Percentiles rank a stretch among this genome's conserved stretches.
phyloP scores from a whole-genome alignment of 2,888 invertebrate genomes.

The Altica lythri region DNA sequence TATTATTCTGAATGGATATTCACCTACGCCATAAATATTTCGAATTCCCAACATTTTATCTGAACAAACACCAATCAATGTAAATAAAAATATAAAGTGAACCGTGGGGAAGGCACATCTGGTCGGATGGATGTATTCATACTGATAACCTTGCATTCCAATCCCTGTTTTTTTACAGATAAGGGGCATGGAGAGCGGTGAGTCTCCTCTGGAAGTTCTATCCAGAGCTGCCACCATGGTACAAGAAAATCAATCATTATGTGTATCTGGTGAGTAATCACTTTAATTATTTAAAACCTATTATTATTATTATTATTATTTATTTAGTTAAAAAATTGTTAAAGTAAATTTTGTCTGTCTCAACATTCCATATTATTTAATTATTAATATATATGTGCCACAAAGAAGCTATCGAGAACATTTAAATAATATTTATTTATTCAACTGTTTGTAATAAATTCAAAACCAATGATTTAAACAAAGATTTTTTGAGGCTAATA shows the following conservation, averaged over 20 bases:
- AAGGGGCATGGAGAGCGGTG: slow-evolving; percentile 69
- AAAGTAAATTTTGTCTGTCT: no score
- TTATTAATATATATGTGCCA: no score
- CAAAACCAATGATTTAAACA: no score
- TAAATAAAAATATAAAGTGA: slow-evolving; percentile 4
- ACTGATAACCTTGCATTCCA: slow-evolving; percentile 35
- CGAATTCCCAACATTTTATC: slow-evolving; percentile 11
- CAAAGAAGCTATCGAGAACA: no score
- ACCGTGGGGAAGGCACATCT: background rate
- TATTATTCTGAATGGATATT: slow-evolving; percentile 8
- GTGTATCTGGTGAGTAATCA: slow-evolving; percentile 60
- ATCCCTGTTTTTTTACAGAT: slow-evolving; percentile 31
- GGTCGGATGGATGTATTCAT: background rate
- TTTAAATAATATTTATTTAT: no score
- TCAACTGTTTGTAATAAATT: no score
- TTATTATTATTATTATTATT: no score
- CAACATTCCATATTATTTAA: no score
- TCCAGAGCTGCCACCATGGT: slow-evolving; percentile 90
- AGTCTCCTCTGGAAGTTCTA: slow-evolving; percentile 84
- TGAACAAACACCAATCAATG: slow-evolving; percentile 2
- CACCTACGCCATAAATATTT: slow-evolving; percentile 19
- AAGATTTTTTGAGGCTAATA: no score
- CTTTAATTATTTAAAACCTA: no score
- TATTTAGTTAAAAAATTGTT: no score
- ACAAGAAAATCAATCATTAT: slow-evolving; percentile 62